These are phyloP conservation scores for Paraescarpia echinospica DNA, from an alignment of 1,140 invertebrate species.

Conservation along the genomic window DNA sequence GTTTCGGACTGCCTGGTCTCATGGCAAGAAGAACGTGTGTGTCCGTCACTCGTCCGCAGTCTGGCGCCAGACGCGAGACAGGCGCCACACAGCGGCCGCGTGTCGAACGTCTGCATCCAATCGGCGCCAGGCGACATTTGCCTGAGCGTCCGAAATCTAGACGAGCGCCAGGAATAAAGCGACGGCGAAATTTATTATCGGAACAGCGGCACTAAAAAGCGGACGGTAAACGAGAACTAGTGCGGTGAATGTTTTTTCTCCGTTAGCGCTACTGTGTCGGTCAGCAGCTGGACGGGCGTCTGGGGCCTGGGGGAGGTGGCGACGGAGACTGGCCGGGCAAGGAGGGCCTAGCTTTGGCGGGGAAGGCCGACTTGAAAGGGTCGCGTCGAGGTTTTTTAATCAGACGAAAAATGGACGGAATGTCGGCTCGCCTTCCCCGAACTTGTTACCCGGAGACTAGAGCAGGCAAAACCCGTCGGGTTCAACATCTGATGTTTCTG, in stretches of 20 bases:
- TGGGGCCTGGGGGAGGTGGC: no score
- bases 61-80: background rate
- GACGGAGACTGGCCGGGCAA: background rate
- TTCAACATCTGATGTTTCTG: background rate
- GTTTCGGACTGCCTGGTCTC: background rate
- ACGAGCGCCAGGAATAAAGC: background rate
- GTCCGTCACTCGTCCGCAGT: background rate
- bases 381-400: background rate
- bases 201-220: slow-evolving; percentile 3
- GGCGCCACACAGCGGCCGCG: background rate
- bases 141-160: background rate
- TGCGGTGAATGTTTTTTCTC: background rate
- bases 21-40: background rate
- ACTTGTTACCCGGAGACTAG: background rate
- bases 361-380: background rate
- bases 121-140: background rate
- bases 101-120: background rate
- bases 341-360: background rate
- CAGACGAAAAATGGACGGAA: background rate
- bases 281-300: background rate
- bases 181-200: background rate
- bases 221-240: background rate
- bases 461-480: background rate
- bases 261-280: background rate
- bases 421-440: background rate